These are phyloP conservation scores for Hydrocynus forskahlii DNA, from an alignment of 2,797 vertebrate species.

Conservation along the genomic window DNA sequence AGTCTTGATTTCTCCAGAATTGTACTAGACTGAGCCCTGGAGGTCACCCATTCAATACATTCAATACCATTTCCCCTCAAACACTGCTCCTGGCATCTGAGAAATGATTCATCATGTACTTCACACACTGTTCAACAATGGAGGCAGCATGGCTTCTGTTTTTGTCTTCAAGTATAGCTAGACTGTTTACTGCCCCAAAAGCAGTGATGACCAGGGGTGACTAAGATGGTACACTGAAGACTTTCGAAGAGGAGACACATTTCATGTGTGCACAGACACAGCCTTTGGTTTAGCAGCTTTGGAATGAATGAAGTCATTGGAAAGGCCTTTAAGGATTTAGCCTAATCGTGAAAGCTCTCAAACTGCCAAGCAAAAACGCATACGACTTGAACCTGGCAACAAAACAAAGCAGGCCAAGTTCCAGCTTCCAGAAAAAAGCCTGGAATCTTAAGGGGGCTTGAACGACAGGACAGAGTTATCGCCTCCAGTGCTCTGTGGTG, in stretches of 20 bases:
- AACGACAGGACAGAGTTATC: not conserved
- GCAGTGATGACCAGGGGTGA: no score
- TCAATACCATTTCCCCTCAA: constrained; percentile 9
- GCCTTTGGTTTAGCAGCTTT: not conserved
- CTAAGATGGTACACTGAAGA: not conserved
- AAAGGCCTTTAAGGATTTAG: constrained; percentile 11
- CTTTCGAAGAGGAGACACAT: not conserved
- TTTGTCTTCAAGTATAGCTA: not conserved
- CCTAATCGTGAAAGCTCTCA: constrained; percentile 13
- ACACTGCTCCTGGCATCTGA: not conserved
- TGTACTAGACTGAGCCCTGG: constrained; percentile 33
- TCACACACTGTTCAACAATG: constrained; percentile 3
- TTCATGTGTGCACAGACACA: not conserved
- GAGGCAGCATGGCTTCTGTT: not conserved
- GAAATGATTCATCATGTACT: constrained; percentile 11
- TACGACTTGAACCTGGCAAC: constrained; percentile 9
- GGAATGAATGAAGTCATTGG: not conserved
- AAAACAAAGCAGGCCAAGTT: constrained; percentile 12
- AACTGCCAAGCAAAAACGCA: not conserved
- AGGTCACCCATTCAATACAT: not conserved
- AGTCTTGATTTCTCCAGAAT: constrained; percentile 38
- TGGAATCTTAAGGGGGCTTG: constrained; percentile 16
- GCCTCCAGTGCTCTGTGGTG: not conserved
- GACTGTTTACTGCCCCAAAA: constrained; percentile 11
- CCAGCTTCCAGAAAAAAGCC: not conserved